A percentile compares a stretch with the other conserved stretches of the same genome.
Conservation (phyloP, 2,797 vertebrate species). For the Bothrops alternatus region DNA sequence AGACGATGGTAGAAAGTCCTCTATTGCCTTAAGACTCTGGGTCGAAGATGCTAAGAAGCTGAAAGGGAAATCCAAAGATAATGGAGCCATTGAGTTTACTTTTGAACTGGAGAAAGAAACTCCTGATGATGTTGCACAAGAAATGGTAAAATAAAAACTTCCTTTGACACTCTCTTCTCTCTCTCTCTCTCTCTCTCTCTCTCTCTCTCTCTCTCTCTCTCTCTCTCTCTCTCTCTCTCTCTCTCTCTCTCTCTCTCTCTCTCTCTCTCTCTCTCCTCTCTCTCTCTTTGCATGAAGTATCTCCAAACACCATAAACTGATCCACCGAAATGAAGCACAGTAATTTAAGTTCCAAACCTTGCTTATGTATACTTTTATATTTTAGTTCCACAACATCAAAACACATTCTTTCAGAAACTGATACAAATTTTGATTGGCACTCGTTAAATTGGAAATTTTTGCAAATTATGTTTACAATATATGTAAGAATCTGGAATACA, state of each 20-base stretch:
- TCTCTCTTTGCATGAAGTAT: background rate
- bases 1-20: conserved; percentile 91
- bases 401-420: background rate
- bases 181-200: too few species aligned
- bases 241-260: too few species aligned
- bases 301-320: background rate
- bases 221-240: too few species aligned
- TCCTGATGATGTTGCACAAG: conserved; percentile 94
- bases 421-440: background rate
- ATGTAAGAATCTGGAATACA: background rate
- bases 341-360: background rate
- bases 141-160: conserved; percentile 85
- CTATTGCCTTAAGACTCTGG: conserved; percentile 95
- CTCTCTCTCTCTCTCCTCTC: too few species aligned
- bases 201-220: too few species aligned
- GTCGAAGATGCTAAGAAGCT: conserved; percentile 97
- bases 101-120: conserved; percentile 96
- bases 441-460: background rate
- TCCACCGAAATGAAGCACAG: background rate
- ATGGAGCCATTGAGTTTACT: conserved; percentile 95
- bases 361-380: background rate
- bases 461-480: background rate
- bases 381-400: background rate
- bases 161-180: conserved; percentile 9
- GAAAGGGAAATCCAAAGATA: conserved; percentile 98